Conservation (phyloP, 2,797 vertebrate species). For the Bovichtus diacanthus region DNA sequence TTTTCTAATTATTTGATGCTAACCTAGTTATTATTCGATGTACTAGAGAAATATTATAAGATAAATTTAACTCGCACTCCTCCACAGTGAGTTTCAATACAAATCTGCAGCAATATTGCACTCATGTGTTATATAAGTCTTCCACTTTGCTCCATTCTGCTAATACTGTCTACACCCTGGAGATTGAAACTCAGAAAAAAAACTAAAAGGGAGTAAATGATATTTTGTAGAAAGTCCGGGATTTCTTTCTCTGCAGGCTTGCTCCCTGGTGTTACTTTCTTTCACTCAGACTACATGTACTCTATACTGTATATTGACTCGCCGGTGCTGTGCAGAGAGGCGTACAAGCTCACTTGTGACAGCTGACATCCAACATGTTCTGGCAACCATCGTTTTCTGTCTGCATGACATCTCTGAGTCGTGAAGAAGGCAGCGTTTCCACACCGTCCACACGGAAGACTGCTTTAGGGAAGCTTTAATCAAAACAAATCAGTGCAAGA, state of each 20-base stretch:
- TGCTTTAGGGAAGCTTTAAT: conserved; percentile 22
- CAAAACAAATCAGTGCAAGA: conserved; percentile 36
- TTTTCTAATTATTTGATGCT: not conserved
- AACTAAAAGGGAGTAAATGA: conserved; percentile 29
- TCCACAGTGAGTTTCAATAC: not conserved
- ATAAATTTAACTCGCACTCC: not conserved
- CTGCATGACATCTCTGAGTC: not conserved
- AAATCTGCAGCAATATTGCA: conserved; percentile 13
- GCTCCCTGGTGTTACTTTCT: conserved; percentile 9
- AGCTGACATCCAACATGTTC: conserved; percentile 25
- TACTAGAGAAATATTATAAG: not conserved
- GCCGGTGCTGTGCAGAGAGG: conserved; percentile 5
- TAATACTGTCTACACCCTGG: conserved; percentile 11
- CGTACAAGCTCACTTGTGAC: conserved; percentile 12
- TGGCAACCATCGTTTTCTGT: not conserved
- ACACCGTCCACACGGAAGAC: not conserved
- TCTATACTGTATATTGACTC: conserved; percentile 17
- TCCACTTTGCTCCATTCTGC: conserved; percentile 5
- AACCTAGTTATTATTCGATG: not conserved
- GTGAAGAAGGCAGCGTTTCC: not conserved
- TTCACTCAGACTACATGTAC: conserved; percentile 20
- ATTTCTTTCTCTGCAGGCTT: conserved; percentile 18
- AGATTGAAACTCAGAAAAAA: conserved; percentile 24
- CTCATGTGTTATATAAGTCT: conserved; percentile 32
- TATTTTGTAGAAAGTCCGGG: conserved; percentile 24